Percentiles rank a stretch among this genome's conserved stretches.
Conservation (phyloP, 1,140 invertebrate species). For the Penaeus indicus region DNA sequence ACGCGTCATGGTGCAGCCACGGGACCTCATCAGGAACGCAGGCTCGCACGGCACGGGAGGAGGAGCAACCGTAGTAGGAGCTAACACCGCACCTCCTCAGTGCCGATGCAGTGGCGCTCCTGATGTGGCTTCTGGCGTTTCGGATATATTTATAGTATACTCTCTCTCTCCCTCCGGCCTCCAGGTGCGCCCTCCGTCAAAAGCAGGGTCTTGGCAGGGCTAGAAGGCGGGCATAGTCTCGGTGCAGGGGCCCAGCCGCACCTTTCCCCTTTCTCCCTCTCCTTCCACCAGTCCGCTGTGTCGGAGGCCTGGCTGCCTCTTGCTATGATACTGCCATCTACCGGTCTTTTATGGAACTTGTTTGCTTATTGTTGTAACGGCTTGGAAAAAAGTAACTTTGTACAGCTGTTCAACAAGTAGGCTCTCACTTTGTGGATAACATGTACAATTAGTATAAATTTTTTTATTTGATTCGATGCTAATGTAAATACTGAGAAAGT, state of each 20-base stretch:
- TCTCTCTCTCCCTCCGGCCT: too few species aligned
- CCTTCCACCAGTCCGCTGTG: neutral
- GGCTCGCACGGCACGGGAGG: too few species aligned
- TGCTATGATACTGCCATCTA: conserved; percentile 49
- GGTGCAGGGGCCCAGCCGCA: neutral
- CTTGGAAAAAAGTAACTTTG: neutral
- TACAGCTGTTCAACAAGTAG: conserved; percentile 40
- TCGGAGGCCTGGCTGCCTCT: conserved; percentile 18
- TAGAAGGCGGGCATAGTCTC: too few species aligned
- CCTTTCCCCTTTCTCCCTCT: neutral
- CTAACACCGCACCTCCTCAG: too few species aligned
- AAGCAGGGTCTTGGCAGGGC: too few species aligned
- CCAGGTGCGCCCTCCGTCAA: too few species aligned
- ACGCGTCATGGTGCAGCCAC: too few species aligned
- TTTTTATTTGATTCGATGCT: conserved; percentile 38
- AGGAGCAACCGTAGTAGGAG: too few species aligned
- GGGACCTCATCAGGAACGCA: too few species aligned
- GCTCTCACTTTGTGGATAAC: conserved; percentile 36
- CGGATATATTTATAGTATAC: too few species aligned
- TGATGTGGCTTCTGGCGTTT: too few species aligned
- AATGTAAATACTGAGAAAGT: conserved; percentile 5
- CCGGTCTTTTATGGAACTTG: conserved; percentile 46
- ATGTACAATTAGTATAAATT: conserved; percentile 39
- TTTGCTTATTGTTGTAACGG: conserved; percentile 26
- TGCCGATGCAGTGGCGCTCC: too few species aligned